phyloP scores from a whole-genome alignment of 2,797 vertebrate genomes.

The Malurus leucopterus region DNA sequence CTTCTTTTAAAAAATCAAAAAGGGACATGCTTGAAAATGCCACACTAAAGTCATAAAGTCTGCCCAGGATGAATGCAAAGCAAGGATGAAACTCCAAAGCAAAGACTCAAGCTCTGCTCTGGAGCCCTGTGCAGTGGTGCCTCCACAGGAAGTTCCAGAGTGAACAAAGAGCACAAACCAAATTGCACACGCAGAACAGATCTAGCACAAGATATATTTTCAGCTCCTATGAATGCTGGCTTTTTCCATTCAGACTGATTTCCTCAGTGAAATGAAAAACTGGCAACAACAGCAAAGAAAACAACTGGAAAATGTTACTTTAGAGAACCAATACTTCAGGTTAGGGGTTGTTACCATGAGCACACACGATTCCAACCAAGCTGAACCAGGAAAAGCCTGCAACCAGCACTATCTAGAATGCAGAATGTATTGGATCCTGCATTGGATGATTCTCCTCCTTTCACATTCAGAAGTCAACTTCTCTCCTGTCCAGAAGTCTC shows the following conservation, averaged over 20 bases:
- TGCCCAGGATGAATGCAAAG: not conserved
- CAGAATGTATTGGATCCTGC: not conserved
- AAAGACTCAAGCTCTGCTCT: accelerated
- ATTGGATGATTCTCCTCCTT: not conserved
- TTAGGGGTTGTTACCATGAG: not conserved
- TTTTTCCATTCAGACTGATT: not conserved
- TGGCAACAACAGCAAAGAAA: not conserved
- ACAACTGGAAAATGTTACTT: not conserved
- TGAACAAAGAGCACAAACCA: not conserved
- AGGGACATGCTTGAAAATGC: not conserved
- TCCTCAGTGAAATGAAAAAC: not conserved
- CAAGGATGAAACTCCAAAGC: not conserved
- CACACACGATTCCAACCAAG: accelerated
- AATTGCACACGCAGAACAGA: accelerated
- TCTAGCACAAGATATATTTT: not conserved
- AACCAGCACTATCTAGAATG: not conserved
- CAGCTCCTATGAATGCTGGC: not conserved
- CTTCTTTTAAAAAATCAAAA: not conserved
- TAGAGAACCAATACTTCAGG: not conserved
- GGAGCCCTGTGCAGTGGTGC: not conserved
- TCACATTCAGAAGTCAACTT: not conserved
- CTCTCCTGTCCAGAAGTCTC: not conserved
- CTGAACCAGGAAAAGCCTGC: not conserved
- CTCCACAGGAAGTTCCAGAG: not conserved
- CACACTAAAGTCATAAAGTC: not conserved